Percentiles rank a stretch among this genome's conserved stretches.
phyloP scores from a whole-genome alignment of 2,888 invertebrate species.

The Plagodis dolabraria region DNA sequence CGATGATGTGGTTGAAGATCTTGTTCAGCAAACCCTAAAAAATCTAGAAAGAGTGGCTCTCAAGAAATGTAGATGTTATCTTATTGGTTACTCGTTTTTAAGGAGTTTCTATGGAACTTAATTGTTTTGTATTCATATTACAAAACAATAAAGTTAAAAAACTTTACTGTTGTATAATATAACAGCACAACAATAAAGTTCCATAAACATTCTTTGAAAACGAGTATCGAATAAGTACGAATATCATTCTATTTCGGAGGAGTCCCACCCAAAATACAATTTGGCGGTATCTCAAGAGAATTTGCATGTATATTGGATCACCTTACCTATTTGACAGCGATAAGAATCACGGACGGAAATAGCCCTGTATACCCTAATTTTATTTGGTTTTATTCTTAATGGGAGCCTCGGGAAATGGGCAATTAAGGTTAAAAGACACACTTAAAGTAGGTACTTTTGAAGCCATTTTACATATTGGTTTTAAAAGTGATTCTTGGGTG shows the following conservation, averaged over 20 bases:
- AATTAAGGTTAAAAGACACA: conserved; percentile 16
- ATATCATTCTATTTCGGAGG: conserved; percentile 18
- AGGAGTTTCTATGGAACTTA: no score
- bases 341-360: conserved; percentile 35
- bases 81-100: no score
- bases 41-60: no score
- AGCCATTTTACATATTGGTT: no score
- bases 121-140: no score
- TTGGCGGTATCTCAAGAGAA: conserved; percentile 48
- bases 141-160: no score
- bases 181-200: not conserved
- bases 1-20: no score
- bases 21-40: no score
- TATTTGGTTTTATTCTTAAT: conserved; percentile 26
- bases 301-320: conserved; percentile 62
- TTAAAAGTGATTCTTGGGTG: no score
- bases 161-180: no score
- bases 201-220: not conserved
- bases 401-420: conserved; percentile 9
- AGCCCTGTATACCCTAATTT: conserved; percentile 29
- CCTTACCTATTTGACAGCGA: conserved; percentile 39
- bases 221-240: conserved; percentile 2
- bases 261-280: conserved; percentile 46
- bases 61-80: no score
- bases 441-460: not conserved